Evolutionary conservation across 2,888 invertebrate species (phyloP).

Genomic region (Nymphalis c-album): DNA sequence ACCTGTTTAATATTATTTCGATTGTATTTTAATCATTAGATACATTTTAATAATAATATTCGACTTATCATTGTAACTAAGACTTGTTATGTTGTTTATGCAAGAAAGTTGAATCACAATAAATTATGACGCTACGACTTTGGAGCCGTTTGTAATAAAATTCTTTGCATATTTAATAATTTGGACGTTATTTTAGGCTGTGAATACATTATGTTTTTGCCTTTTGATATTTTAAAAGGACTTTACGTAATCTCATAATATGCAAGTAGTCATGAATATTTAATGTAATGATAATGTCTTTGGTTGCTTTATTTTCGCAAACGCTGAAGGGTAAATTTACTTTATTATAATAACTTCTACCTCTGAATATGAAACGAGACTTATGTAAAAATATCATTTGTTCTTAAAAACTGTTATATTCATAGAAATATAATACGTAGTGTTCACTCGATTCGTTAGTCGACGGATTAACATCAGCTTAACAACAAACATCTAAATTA

Average conservation of each 20-base stretch:
- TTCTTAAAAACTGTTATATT: no score
- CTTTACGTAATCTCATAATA: slow-evolving; percentile 12
- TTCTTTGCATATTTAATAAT: slow-evolving; percentile 31
- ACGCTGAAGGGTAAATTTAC: slow-evolving; percentile 8
- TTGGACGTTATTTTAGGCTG: slow-evolving; percentile 29
- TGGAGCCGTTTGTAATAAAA: slow-evolving; percentile 24
- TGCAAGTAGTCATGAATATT: slow-evolving; percentile 10
- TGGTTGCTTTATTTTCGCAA: slow-evolving; percentile 2
- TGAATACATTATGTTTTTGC: slow-evolving; percentile 18
- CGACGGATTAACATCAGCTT: no score
- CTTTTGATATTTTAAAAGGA: slow-evolving; percentile 14
- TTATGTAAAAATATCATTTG: not conserved
- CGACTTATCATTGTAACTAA: slow-evolving; percentile 38
- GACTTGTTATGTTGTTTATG: slow-evolving; percentile 32
- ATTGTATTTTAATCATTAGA: not conserved
- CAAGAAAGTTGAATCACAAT: slow-evolving; percentile 32
- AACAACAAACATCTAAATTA: no score
- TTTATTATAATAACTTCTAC: slow-evolving; percentile 6
- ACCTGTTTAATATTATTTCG: not conserved
- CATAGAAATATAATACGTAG: no score
- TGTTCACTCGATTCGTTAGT: no score
- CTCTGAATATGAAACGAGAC: not conserved
- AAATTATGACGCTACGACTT: slow-evolving; percentile 26
- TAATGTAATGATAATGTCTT: slow-evolving; percentile 13
- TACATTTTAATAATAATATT: slow-evolving; percentile 11